Evolutionary conservation across 2,797 vertebrate genomes (phyloP).

Genomic region (Melanogrammus aeglefinus): DNA sequence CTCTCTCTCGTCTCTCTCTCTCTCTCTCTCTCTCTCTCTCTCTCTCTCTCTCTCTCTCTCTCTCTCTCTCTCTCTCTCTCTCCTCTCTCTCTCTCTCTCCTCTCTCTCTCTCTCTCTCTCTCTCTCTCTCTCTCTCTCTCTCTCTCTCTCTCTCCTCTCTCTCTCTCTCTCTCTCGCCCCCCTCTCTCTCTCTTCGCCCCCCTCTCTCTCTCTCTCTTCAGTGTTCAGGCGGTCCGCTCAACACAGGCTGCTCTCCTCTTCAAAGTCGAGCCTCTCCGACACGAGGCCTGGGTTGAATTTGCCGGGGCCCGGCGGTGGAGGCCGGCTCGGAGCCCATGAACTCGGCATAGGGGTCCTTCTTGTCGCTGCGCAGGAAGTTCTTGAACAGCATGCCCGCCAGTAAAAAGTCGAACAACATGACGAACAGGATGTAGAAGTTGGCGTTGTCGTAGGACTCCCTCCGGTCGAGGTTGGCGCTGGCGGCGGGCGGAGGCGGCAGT

Average conservation of each 20-base stretch:
- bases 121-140: conserved; percentile 48
- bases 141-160: conserved; percentile 12
- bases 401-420: conserved; percentile 90
- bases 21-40: conserved; percentile 40
- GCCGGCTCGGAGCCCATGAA: conserved; percentile 68
- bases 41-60: conserved; percentile 30
- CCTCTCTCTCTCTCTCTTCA: conserved; percentile 44
- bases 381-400: conserved; percentile 84
- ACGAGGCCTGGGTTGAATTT: conserved; percentile 74
- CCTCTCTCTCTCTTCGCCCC: not conserved
- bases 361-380: conserved; percentile 74
- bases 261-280: conserved; percentile 80
- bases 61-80: conserved; percentile 34
- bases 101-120: conserved; percentile 25
- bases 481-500: conserved; percentile 17
- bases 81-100: conserved; percentile 35
- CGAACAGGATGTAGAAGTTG: conserved; percentile 87
- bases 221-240: conserved; percentile 62
- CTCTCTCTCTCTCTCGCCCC: not conserved
- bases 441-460: conserved; percentile 82
- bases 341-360: conserved; percentile 82
- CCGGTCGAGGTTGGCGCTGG: conserved; percentile 19
- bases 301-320: conserved; percentile 48
- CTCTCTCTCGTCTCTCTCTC: conserved; percentile 35
- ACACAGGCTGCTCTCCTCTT: conserved; percentile 81